phyloP scores from a whole-genome alignment of 2,113 vertebrate genomes.

The Epinephelus fuscoguttatus region DNA sequence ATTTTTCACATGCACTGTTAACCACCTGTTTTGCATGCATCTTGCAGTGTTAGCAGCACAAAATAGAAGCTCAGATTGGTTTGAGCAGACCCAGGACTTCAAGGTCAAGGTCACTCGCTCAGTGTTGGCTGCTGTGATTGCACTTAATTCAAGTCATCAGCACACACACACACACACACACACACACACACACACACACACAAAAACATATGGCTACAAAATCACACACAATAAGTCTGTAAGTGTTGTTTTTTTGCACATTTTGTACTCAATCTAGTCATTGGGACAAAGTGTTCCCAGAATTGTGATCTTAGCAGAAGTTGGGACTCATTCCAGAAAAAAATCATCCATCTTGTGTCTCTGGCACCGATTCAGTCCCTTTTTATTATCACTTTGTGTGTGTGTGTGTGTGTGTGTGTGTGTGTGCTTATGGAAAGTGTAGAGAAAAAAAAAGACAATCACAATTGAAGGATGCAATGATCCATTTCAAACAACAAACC shows the following conservation, averaged over 20 bases:
- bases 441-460: conserved; percentile 1
- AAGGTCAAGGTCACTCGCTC: conserved; percentile 53
- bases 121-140: conserved; percentile 48
- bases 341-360: conserved; percentile 45
- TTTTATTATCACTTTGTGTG: conserved; percentile 12
- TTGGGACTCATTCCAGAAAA: conserved; percentile 36
- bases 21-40: conserved; percentile 62
- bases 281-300: conserved; percentile 11
- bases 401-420: conserved; percentile 1
- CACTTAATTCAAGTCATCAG: conserved; percentile 55
- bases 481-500: conserved; percentile 39
- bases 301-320: conserved; percentile 21
- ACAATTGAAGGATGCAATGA: conserved; percentile 16
- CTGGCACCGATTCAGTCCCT: conserved; percentile 43
- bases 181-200: background rate
- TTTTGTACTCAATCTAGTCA: conserved; percentile 33
- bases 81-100: conserved; percentile 15
- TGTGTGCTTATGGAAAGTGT: conserved; percentile 13
- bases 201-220: background rate
- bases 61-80: conserved; percentile 63
- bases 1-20: conserved; percentile 10
- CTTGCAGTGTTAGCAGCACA: conserved; percentile 20
- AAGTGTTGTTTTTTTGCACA: conserved; percentile 19
- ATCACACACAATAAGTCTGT: conserved; percentile 26
- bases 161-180: conserved; percentile 1